Evolutionary conservation across 2,797 vertebrate species (phyloP).

Genomic region (Trachurus trachurus): DNA sequence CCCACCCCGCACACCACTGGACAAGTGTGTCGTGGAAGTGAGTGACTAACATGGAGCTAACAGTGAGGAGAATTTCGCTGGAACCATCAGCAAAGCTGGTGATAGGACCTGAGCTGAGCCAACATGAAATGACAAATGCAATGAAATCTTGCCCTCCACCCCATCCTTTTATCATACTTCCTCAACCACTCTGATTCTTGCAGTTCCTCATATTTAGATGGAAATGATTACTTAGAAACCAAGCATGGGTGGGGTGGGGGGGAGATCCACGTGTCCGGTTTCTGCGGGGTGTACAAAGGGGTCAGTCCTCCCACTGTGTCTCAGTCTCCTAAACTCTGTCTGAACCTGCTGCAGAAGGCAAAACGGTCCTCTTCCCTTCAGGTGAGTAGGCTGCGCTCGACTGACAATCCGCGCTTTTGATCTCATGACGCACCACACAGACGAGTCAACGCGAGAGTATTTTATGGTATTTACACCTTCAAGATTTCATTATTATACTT

Average conservation of each 20-base stretch:
- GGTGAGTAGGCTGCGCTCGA: neutral
- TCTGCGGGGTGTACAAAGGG: neutral
- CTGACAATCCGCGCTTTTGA: neutral
- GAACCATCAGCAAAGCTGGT: neutral
- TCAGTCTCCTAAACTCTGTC: slow-evolving; percentile 6
- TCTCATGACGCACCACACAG: neutral
- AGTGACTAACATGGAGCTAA: no score
- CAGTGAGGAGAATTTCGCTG: neutral
- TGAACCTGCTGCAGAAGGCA: slow-evolving; percentile 16
- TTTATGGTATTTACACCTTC: neutral
- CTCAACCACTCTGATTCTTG: no score
- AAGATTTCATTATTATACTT: neutral
- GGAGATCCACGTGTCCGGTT: no score
- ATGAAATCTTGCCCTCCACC: no score
- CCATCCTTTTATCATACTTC: no score
- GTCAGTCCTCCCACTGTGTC: neutral
- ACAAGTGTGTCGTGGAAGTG: no score
- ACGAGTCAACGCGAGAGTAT: neutral
- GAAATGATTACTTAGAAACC: neutral
- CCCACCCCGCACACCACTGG: no score
- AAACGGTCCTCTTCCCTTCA: neutral
- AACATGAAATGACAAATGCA: neutral
- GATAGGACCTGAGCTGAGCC: neutral
- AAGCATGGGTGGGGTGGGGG: neutral
- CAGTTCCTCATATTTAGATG: no score